Evolutionary conservation across 2,888 invertebrate species (phyloP), one percentile per base, ranked within the genome.

Genomic region (Apodemia duryi): DNA sequence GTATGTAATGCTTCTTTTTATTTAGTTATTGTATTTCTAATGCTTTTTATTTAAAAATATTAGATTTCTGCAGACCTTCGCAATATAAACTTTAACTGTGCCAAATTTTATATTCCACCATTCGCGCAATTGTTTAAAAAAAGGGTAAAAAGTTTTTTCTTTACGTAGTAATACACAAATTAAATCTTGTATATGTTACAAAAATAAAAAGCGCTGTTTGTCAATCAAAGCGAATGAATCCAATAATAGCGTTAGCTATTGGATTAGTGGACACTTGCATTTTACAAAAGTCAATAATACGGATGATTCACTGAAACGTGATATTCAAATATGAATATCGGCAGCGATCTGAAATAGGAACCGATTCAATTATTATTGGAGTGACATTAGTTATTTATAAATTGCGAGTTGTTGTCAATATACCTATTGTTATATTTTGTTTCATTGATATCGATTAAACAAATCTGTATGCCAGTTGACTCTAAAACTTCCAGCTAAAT

Each of bases 271-370:
- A 29, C 54, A 54, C 54, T 54, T 54, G 54, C 54, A 54, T 54
- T 54, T 54, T 54, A 54, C 29, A 54, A 54, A 54, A 54, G 54
- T 54, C 54, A 54, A 54, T 54, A 54, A 54, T 54, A 54, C 54
- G 29, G 29, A 29, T 54, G 54, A 54, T 54, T 54, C 54, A 29
- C 29, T 54, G 54, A 54, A 54, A 54, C 54, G 29, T 54, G 54
- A 54, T 54, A 54, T 54, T 54, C 54, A 54, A 54, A 54, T 54
- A 28, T 54, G 54, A 54, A 54, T 54, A 54, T 54, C 54, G 54
- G 54, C 52, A 10, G 52, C 54, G 54, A 32, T 54, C 54, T 54
- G 54, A 54, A 54, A 54, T 29, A 29, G 54, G 28, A 54, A 9
- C 32, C 54, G 28, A 54, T 54, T 54, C 54, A 54, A 54, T 54